These are phyloP conservation scores for Drosophila tanythrix DNA, from an alignment of 2,888 invertebrate genomes.

Conservation along the genomic window DNA sequence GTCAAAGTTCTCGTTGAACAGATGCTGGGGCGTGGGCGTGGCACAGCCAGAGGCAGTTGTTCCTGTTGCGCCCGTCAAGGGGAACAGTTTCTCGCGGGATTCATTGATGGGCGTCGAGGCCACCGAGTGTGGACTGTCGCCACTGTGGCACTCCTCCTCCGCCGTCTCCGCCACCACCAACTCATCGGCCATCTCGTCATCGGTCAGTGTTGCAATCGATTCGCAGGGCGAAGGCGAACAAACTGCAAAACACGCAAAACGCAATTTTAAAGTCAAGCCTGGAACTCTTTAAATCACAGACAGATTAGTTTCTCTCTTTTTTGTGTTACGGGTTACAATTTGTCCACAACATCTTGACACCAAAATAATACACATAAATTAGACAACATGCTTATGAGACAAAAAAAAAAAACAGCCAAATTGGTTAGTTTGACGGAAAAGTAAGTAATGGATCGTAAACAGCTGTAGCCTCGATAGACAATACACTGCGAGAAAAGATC, in stretches of 20 bases:
- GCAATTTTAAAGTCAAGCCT: constrained; percentile 13
- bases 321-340: constrained; percentile 14
- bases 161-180: constrained; percentile 30
- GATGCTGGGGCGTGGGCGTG: constrained; percentile 74
- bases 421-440: constrained; percentile 15
- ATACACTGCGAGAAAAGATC: constrained; percentile 34
- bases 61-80: constrained; percentile 64
- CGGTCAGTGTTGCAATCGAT: constrained; percentile 89
- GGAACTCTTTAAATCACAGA: constrained; percentile 19
- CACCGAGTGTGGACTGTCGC: constrained; percentile 60
- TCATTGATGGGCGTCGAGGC: constrained; percentile 82
- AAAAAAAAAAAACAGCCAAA: constrained; percentile 5
- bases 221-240: constrained; percentile 93
- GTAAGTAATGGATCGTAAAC: constrained; percentile 42
- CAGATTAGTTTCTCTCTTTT: constrained; percentile 26
- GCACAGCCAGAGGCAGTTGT: constrained; percentile 78
- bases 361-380: constrained; percentile 18
- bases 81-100: constrained; percentile 83
- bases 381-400: constrained; percentile 51
- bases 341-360: background rate
- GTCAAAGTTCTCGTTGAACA: constrained; percentile 74
- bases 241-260: constrained; percentile 85
- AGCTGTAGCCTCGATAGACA: constrained; percentile 58
- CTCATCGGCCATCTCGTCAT: constrained; percentile 85
- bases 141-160: constrained; percentile 61